Conservation (phyloP, 30 jellyfish, hydroid and myxozoan genomes). For the Morbakka virulenta region DNA sequence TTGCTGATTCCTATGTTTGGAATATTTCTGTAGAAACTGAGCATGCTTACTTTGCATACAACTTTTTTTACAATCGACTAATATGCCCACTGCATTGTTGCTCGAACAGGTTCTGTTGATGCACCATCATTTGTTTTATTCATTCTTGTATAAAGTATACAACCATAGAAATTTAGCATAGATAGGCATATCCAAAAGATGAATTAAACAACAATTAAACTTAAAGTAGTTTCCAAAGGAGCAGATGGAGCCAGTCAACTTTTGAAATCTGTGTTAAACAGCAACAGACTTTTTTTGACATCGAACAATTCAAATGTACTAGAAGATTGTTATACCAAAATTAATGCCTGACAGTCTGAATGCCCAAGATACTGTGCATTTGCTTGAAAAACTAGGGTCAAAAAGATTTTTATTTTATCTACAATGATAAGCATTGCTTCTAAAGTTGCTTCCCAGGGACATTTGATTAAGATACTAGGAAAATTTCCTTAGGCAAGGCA, state of each 20-base stretch:
- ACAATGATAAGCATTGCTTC: too few relatives aligned
- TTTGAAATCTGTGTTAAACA: not conserved
- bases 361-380: slow-evolving; percentile 46
- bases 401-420: too few relatives aligned
- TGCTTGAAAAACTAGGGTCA: slow-evolving; percentile 41
- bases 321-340: slow-evolving; percentile 2
- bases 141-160: slow-evolving; percentile 6
- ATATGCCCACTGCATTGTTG: slow-evolving; percentile 45
- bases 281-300: not conserved
- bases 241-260: slow-evolving; percentile 26
- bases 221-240: not conserved
- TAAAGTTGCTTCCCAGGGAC: too few relatives aligned
- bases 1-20: slow-evolving; percentile 6
- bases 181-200: not conserved
- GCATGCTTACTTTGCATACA: not conserved
- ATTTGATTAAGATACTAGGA: too few relatives aligned
- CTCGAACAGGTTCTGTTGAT: slow-evolving; percentile 22
- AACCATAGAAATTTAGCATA: not conserved
- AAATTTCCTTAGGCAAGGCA: too few relatives aligned
- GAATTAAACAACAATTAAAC: not conserved
- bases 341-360: slow-evolving; percentile 5
- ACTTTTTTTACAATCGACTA: not conserved
- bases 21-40: slow-evolving; percentile 7
- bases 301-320: not conserved
- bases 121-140: slow-evolving; percentile 20